phyloP scores from a whole-genome alignment of 2,113 vertebrate genomes.

The Nothocercus julius region DNA sequence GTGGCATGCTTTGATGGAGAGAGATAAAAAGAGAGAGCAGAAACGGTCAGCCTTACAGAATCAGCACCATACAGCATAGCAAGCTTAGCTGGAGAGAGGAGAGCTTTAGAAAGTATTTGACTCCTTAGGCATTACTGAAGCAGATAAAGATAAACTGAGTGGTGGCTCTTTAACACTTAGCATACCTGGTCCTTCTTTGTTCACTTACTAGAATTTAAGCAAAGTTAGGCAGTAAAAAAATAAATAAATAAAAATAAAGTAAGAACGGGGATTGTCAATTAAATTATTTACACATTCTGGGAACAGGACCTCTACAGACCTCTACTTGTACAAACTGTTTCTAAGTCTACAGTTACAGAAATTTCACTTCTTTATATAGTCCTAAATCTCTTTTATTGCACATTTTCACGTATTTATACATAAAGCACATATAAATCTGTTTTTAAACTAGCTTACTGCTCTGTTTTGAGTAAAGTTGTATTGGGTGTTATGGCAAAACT shows the following conservation, averaged over 20 bases:
- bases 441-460: not conserved
- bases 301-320: not conserved
- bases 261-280: not conserved
- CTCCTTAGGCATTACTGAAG: not conserved
- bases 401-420: not conserved
- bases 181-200: not conserved
- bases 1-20: not conserved
- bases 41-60: not conserved
- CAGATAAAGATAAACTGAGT: not conserved
- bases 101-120: not conserved
- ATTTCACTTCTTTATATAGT: not conserved
- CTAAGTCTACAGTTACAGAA: not conserved
- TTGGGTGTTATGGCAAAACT: not conserved
- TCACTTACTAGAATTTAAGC: not conserved
- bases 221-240: not conserved
- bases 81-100: not conserved
- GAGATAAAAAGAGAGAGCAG: not conserved
- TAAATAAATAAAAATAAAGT: not conserved
- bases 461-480: not conserved
- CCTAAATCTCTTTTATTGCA: not conserved
- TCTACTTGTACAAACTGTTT: not conserved
- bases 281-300: not conserved
- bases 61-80: not conserved
- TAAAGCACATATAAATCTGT: not conserved
- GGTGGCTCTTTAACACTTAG: not conserved